Evolutionary conservation across 2,888 invertebrate genomes (phyloP).

Genomic region (Xanthorhoe designata): DNA sequence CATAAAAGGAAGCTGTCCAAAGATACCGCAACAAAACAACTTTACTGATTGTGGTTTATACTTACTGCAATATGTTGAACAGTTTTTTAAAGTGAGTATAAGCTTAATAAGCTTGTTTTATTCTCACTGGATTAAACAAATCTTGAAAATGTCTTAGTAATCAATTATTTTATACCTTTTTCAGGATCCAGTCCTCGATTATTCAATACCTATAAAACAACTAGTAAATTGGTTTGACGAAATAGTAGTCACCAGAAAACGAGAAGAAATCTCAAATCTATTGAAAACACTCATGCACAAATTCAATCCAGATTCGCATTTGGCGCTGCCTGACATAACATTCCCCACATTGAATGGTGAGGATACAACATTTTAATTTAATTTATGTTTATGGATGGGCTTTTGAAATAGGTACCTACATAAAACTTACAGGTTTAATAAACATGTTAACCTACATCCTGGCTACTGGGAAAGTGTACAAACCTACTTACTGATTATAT

Average conservation of each 20-base stretch:
- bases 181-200: constrained; percentile 93
- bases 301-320: constrained; percentile 88
- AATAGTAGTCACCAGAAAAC: constrained; percentile 92
- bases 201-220: constrained; percentile 90
- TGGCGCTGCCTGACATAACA: constrained; percentile 88
- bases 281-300: constrained; percentile 91
- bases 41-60: constrained; percentile 98
- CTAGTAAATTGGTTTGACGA: constrained; percentile 95
- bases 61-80: constrained; percentile 97
- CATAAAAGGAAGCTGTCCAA: constrained; percentile 94
- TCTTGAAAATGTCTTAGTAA: not conserved
- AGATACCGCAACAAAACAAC: constrained; percentile 99
- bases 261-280: constrained; percentile 93
- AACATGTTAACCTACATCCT: too few relatives aligned
- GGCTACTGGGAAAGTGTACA: too few relatives aligned
- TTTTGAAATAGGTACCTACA: not conserved
- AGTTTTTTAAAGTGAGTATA: constrained; percentile 92
- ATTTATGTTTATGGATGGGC: not conserved
- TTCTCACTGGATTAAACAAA: not conserved
- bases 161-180: constrained; percentile 44
- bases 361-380: too few relatives aligned
- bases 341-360: constrained; percentile 92
- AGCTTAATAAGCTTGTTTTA: not conserved
- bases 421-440: too few relatives aligned
- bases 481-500: not conserved